A percentile compares a stretch with the other conserved stretches of the same genome.
Evolutionary conservation across 2,888 invertebrate genomes (phyloP).

Genomic region (Matsumyia berberina): DNA sequence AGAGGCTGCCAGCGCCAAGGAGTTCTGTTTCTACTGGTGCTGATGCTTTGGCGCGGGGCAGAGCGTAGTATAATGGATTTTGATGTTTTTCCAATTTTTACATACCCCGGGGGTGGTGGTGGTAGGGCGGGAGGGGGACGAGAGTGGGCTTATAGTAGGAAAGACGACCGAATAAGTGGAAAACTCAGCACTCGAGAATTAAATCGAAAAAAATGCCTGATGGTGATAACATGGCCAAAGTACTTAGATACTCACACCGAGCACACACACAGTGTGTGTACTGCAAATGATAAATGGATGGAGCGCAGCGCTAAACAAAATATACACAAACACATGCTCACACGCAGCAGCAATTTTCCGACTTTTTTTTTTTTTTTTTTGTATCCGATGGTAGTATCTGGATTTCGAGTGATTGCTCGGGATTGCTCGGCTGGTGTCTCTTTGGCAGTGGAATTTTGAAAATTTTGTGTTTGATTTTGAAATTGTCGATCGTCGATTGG

Average conservation of each 20-base stretch:
- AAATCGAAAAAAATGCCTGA: conserved; percentile 63
- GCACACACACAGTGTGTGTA: conserved; percentile 34
- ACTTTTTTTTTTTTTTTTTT: conserved; percentile 17
- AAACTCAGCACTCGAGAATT: conserved; percentile 70
- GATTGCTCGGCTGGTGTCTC: conserved; percentile 57
- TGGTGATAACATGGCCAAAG: conserved; percentile 71
- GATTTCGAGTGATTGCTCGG: conserved; percentile 34
- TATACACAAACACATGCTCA: conserved; percentile 38
- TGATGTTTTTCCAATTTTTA: conserved; percentile 75
- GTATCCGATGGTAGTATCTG: conserved; percentile 18
- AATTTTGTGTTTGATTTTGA: conserved; percentile 73
- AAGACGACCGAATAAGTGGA: conserved; percentile 67
- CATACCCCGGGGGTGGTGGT: conserved; percentile 22
- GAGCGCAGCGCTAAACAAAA: conserved; percentile 53
- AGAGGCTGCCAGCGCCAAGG: conserved; percentile 10
- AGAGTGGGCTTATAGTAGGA: conserved; percentile 52
- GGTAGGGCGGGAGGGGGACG: conserved; percentile 23
- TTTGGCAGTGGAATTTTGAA: conserved; percentile 69
- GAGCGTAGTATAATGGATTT: conserved; percentile 69
- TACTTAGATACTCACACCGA: conserved; percentile 63
- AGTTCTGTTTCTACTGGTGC: conserved; percentile 12
- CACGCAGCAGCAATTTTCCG: conserved; percentile 6
- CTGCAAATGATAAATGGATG: conserved; percentile 72
- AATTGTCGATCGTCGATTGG: conserved; percentile 60
- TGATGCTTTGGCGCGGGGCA: conserved; percentile 36